These are phyloP conservation scores for Probaryconus sp. DNA, from an alignment of 1,140 invertebrate genomes.

Conservation along the genomic window DNA sequence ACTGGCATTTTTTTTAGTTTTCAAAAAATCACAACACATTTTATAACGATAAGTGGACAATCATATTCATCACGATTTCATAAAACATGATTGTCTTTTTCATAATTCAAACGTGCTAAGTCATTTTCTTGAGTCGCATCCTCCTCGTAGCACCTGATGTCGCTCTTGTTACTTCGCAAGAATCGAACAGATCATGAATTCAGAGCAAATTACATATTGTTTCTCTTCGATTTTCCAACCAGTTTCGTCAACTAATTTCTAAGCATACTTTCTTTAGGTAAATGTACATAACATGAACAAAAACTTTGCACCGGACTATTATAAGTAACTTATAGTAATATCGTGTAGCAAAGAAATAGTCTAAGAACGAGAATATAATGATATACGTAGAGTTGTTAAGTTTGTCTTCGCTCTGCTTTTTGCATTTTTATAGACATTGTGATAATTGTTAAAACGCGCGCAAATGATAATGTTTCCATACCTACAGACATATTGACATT, in stretches of 20 bases:
- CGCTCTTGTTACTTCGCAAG: conserved; percentile 3
- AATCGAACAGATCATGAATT: conserved; percentile 1
- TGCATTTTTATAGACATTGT: conserved; percentile 64
- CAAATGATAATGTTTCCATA: conserved; percentile 22
- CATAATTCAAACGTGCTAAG: background rate
- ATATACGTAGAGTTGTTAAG: conserved; percentile 24
- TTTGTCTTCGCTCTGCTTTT: conserved; percentile 58
- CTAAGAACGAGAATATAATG: background rate
- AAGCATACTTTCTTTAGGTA: background rate
- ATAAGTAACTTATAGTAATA: conserved; percentile 1
- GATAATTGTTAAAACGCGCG: conserved; percentile 57
- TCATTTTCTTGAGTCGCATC: conserved; percentile 31
- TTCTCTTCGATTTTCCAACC: conserved; percentile 20
- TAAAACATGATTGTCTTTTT: background rate
- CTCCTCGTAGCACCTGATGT: conserved; percentile 24
- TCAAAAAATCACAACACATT: too few relatives aligned
- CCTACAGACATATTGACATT: conserved; percentile 6
- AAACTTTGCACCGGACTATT: conserved; percentile 6
- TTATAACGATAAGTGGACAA: too few relatives aligned
- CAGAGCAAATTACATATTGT: conserved; percentile 12
- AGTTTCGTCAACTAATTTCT: conserved; percentile 13
- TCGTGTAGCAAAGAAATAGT: conserved; percentile 2
- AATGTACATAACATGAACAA: background rate
- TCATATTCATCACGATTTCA: background rate
- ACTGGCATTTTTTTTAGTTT: background rate